Evolutionary conservation across 2,113 vertebrate genomes (phyloP).

Genomic region (Globicephala melas): DNA sequence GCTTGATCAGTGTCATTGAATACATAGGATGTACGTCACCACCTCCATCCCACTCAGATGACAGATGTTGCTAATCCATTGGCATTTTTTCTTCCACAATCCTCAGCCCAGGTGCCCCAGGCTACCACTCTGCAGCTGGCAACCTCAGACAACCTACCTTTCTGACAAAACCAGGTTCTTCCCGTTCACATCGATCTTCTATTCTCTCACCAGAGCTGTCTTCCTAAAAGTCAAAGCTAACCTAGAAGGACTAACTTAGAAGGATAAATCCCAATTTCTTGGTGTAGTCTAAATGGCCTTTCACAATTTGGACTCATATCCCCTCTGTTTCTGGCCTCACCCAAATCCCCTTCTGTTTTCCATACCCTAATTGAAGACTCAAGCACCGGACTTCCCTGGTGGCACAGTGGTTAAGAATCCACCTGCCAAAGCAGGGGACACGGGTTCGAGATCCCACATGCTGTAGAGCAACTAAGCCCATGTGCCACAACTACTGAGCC

Average conservation of each 20-base stretch:
- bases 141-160: not conserved
- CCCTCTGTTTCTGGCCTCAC: not conserved
- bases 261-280: not conserved
- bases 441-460: no score
- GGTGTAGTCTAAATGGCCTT: not conserved
- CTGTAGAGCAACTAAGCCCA: no score
- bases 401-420: no score
- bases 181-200: not conserved
- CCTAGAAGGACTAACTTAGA: not conserved
- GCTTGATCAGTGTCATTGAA: not conserved
- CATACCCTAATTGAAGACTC: not conserved
- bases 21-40: rapidly evolving
- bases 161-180: not conserved
- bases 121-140: not conserved
- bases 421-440: no score
- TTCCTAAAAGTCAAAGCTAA: not conserved
- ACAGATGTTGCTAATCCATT: not conserved
- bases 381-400: not conserved
- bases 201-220: not conserved
- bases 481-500: no score
- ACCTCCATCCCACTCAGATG: not conserved
- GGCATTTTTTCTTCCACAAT: not conserved
- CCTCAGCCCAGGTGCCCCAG: not conserved
- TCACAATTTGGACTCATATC: not conserved
- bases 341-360: not conserved